Evolutionary conservation across 2,888 invertebrate genomes (phyloP).

Genomic region (Eristalinus aeneus): DNA sequence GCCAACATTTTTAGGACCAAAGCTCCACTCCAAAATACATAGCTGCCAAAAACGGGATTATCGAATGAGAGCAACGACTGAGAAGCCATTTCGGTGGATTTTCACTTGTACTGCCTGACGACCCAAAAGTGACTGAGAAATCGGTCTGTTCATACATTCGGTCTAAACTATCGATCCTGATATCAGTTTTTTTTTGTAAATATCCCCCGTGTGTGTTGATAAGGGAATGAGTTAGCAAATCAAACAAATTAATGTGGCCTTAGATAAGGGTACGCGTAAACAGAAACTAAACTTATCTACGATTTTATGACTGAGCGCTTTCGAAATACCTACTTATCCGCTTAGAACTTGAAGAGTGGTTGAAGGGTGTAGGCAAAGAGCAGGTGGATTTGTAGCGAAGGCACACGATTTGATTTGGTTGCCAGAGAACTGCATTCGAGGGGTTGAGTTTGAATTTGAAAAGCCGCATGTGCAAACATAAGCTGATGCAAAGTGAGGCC

Average conservation of each 20-base stretch:
- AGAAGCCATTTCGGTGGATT: background rate
- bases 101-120: background rate
- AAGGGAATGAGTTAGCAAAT: background rate
- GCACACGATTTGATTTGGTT: too few species aligned
- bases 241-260: background rate
- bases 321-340: background rate
- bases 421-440: too few species aligned
- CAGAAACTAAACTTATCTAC: background rate
- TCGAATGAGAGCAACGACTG: constrained; percentile 71
- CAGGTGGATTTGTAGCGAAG: too few species aligned
- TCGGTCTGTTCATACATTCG: background rate
- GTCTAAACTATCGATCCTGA: background rate
- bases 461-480: too few species aligned
- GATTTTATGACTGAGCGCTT: background rate
- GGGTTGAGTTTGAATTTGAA: too few species aligned
- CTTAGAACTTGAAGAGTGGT: background rate
- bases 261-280: background rate
- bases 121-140: background rate
- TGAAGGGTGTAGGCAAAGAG: too few species aligned
- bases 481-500: too few species aligned
- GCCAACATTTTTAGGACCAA: constrained; percentile 79
- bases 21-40: constrained; percentile 78
- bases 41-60: constrained; percentile 77
- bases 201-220: background rate
- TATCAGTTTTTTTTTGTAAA: background rate